Evolutionary conservation across 1,140 invertebrate genomes (phyloP), one percentile per base, ranked within the genome.

Genomic region (Sitobion miscanthi): DNA sequence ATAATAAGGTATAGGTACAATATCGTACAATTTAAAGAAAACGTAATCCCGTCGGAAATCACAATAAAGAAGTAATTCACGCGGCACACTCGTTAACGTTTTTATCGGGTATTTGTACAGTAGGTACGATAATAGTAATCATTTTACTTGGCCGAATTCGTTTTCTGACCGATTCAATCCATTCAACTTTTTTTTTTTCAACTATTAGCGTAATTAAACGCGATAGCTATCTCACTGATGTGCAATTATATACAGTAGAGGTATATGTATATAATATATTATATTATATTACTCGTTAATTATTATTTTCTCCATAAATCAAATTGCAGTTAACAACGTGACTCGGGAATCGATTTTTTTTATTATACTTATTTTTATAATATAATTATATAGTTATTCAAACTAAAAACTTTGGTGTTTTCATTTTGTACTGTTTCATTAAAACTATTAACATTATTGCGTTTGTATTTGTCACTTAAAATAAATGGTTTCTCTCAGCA

Each of bases 251-350:
- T 0, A 47, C 5, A 8, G 6, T 47, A 47, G 45, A 47, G 45
- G 45, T 47, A 47, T 47, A 47, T 47, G 45, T 47, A 47, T 9
- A 47, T 47, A 17, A 52, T 52, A 52, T 52, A 20, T 17, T 17
- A 69, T 62, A n/a, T 69, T 42, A 69, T 42, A 8, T 2, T 83
- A 23, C 23, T 38, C 35, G 82, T 83, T 38, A 25, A 35, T 83
- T 20, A 87, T 87, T 47, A 87, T 47, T n/a, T 87, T 42, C 42
- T 47, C 45, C 85, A 49, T 87, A 87, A 87, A 87, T 87, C 85
- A 87, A 47, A 47, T 69, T 69, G 38, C 45, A 14, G 85, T 87
- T 47, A 14, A 47, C 83, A 30, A 45, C 42, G 38, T 42, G 85
- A 87, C 85, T 30, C 21, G 14, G 11, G 45, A 87, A 87, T 87